phyloP scores from a whole-genome alignment of 2,888 invertebrate genomes.

The Euplexia lucipara region DNA sequence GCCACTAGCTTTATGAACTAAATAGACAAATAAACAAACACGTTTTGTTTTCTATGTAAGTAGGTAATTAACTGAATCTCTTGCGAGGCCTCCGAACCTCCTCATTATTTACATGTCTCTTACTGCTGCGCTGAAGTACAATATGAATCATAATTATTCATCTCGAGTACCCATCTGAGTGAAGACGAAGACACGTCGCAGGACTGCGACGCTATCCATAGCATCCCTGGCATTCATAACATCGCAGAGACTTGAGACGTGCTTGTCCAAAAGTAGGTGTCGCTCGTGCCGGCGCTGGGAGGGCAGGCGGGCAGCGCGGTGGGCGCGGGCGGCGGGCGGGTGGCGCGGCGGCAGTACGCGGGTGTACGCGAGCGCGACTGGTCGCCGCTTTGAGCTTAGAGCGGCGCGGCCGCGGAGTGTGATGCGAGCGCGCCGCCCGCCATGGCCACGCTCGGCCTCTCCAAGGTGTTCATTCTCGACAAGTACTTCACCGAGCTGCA shows the following conservation, averaged over 20 bases:
- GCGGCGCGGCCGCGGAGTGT: conserved; percentile 85
- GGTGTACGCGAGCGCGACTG: conserved; percentile 76
- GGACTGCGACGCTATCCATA: conserved; percentile 29
- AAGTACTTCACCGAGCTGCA: conserved; percentile 99
- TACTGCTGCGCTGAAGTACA: too few species aligned
- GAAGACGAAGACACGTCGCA: not conserved
- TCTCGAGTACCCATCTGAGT: not conserved
- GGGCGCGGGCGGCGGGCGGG: conserved; percentile 46
- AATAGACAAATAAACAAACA: not conserved
- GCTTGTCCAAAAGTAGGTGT: conserved; percentile 69
- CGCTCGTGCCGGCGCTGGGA: conserved; percentile 60
- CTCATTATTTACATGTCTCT: too few species aligned
- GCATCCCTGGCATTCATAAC: too few species aligned
- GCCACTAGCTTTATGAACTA: not conserved
- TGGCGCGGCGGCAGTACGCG: conserved; percentile 68
- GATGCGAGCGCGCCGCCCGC: conserved; percentile 87
- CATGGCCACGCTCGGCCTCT: conserved; percentile 99
- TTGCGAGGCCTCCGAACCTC: too few species aligned
- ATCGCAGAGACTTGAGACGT: too few species aligned
- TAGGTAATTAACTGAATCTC: too few species aligned
- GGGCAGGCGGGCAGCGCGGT: conserved; percentile 43
- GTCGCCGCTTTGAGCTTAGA: conserved; percentile 75
- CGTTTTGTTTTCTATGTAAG: not conserved
- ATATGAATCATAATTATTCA: not conserved
- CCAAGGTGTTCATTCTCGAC: conserved; percentile 99